Evolutionary conservation across 2,888 invertebrate genomes (phyloP).

Genomic region (Homarus gammarus): DNA sequence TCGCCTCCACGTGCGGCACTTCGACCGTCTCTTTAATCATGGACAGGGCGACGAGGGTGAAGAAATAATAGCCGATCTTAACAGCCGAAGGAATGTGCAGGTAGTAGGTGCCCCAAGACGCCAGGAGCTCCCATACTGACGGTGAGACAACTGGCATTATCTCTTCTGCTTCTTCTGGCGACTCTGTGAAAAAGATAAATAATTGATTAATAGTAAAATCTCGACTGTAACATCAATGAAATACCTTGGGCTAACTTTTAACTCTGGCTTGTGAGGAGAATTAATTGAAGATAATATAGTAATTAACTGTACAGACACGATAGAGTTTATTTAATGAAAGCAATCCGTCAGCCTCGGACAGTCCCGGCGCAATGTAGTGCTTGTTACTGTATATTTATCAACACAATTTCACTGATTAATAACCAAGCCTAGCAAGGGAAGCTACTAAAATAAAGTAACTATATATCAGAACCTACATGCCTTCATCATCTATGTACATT

Average conservation of each 20-base stretch:
- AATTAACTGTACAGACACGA: background rate
- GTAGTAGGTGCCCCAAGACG: slow-evolving; percentile 11
- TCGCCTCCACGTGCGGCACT: slow-evolving; percentile 48
- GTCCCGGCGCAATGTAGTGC: background rate
- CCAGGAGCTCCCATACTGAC: slow-evolving; percentile 22
- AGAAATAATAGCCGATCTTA: slow-evolving; percentile 46
- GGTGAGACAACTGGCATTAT: background rate
- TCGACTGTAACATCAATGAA: too few relatives aligned
- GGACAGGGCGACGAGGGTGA: slow-evolving; percentile 26
- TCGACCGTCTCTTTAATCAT: slow-evolving; percentile 17
- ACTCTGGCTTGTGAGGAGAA: background rate
- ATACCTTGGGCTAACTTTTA: too few relatives aligned
- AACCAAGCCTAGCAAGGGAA: too few relatives aligned
- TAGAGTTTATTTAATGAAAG: background rate
- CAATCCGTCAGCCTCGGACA: too few relatives aligned
- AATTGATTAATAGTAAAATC: too few relatives aligned
- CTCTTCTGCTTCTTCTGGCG: background rate
- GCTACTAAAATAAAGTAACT: too few relatives aligned
- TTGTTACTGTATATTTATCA: background rate
- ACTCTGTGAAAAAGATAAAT: background rate
- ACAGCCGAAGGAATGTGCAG: slow-evolving; percentile 22
- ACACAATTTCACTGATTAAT: too few relatives aligned
- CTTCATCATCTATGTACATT: too few relatives aligned
- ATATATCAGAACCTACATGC: too few relatives aligned
- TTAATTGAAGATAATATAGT: background rate